phyloP scores from a whole-genome alignment of 2,888 invertebrate genomes.

The Andrena camellia region DNA sequence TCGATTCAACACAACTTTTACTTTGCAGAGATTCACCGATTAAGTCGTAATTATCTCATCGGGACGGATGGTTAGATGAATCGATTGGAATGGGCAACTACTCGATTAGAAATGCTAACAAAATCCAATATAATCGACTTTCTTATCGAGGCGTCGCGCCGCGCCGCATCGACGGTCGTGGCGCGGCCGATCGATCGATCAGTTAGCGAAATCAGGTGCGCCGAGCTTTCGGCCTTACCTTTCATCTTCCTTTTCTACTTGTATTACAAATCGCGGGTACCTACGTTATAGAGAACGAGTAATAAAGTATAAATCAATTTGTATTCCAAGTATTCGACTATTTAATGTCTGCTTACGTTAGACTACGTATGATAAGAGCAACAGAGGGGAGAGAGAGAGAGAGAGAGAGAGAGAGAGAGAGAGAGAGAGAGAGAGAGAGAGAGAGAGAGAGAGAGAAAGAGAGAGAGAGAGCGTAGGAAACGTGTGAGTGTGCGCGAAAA shows the following conservation, averaged over 20 bases:
- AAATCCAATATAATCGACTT: constrained; percentile 13
- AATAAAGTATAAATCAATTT: constrained; percentile 64
- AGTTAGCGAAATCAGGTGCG: constrained; percentile 6
- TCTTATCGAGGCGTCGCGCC: constrained; percentile 2
- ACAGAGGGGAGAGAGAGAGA: constrained; percentile 11
- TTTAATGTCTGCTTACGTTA: constrained; percentile 60
- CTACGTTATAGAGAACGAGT: constrained; percentile 60
- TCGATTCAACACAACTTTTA: constrained; percentile 25
- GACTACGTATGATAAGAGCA: constrained; percentile 34
- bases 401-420: too few species aligned
- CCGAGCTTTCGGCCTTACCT: constrained; percentile 35
- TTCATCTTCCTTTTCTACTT: constrained; percentile 34
- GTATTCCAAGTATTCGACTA: constrained; percentile 66
- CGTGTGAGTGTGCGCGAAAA: constrained; percentile 32
- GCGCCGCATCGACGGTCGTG: neutral
- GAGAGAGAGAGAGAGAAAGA: too few species aligned
- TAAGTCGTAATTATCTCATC: constrained; percentile 11
- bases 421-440: too few species aligned
- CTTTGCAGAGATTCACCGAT: constrained; percentile 24
- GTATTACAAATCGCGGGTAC: constrained; percentile 28
- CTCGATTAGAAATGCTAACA: constrained; percentile 44
- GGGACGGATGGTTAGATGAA: constrained; percentile 23
- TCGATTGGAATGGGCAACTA: constrained; percentile 24
- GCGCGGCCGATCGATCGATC: constrained; percentile 17
- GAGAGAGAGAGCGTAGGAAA: constrained; percentile 35